Base-by-base conservation (phyloP, 2,888 invertebrate species). In the Sinhomidia bicolor region DNA sequence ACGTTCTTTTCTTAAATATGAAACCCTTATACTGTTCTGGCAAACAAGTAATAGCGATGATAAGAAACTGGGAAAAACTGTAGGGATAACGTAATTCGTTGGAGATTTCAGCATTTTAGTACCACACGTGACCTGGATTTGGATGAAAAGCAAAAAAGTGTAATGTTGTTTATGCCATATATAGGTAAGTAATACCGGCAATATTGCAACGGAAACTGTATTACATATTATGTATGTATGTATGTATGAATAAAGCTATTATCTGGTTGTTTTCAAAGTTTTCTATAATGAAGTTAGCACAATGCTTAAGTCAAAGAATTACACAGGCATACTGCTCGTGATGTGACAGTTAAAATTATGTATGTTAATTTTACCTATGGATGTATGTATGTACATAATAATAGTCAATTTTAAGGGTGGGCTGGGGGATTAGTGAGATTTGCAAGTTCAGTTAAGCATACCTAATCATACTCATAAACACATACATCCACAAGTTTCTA, bases 111-210 rank as follows among this genome's bases (percentile, higher is more conserved):
- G 74, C 47, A 26, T 14, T 47, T 74, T n/a, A 47, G 74, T 74
- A 26, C 26, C 47, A 74, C 47, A 74, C 47, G 74, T 74, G 74
- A 47, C 74, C 74, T 47, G 26, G 74, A 14, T 74, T 74, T 23
- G 47, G 74, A 47, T 20, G 20, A 41, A 62, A 14, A 17, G 7
- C n/a, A 68, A 10, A 68, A 68, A 41, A 41, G 74, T 74, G 74
- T 47, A 14, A 9, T 1, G 4, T n/a, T 9, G 3, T 12, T 29
- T 1, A 60, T 29, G 14, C 20, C 23, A 17, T 41, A 23, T 32
- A 5, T 9, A 5, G 23, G 44, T 4, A 44, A 20, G 36, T 12
- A 68, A 47, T 47, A 47, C 23, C 29, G 23, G 74, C 23, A 74
- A 47, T 14, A 65, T 17, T 32, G 32, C n/a, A 17, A 23, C 74